Conservation (phyloP, 2,113 vertebrate genomes). For the Pluvialis apricaria region DNA sequence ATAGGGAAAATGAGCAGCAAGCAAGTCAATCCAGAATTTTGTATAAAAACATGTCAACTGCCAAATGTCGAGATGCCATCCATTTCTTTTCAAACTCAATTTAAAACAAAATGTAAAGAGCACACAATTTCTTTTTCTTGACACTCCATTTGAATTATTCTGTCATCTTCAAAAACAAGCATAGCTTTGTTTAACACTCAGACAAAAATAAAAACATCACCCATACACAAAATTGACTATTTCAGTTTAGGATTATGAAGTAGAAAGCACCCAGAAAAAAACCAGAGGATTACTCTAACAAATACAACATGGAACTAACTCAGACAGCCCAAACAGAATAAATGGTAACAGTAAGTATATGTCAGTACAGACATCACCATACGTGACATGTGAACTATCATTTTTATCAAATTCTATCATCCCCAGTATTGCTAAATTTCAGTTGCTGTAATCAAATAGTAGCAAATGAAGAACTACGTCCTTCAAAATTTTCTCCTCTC, state of each 20-base stretch:
- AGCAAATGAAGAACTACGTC: not conserved
- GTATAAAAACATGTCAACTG: not conserved
- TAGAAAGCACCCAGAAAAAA: not conserved
- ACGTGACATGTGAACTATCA: not conserved
- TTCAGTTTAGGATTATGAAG: not conserved
- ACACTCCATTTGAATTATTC: not conserved
- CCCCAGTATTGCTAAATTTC: not conserved
- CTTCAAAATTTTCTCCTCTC: not conserved
- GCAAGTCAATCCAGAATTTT: not conserved
- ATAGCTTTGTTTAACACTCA: not conserved
- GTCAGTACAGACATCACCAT: not conserved
- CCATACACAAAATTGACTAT: not conserved
- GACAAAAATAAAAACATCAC: not conserved
- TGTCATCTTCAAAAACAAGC: not conserved
- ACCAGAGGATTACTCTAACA: not conserved
- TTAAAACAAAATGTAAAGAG: not conserved
- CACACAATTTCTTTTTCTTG: not conserved
- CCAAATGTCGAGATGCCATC: not conserved
- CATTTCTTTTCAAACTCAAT: not conserved
- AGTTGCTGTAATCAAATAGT: not conserved
- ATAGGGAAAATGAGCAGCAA: not conserved
- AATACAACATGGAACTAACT: rapidly evolving
- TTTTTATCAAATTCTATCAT: not conserved
- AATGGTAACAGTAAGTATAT: not conserved
- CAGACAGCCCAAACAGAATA: not conserved